Conservation (phyloP, 2,113 vertebrate genomes). For the Apteryx mantelli region DNA sequence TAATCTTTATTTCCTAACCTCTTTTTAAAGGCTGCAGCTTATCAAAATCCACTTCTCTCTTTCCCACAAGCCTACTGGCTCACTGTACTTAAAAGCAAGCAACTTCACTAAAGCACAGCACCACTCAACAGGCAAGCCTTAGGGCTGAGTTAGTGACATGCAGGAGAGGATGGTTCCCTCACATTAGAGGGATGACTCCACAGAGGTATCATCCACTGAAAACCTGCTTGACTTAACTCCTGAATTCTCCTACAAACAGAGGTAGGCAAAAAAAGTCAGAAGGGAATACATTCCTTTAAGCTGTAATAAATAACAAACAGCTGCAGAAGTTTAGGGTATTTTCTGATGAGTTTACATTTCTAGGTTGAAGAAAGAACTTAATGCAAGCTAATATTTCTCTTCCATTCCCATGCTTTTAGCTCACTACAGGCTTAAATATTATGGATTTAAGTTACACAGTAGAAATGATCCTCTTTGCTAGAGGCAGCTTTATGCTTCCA, state of each 20-base stretch:
- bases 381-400: neutral
- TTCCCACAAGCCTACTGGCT: neutral
- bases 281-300: neutral
- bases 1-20: neutral
- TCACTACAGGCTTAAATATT: neutral
- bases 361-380: neutral
- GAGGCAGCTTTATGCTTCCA: neutral
- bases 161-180: neutral
- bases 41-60: neutral
- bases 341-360: neutral
- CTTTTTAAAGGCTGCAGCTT: neutral
- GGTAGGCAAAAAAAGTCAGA: neutral
- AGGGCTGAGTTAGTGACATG: rapidly evolving
- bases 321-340: neutral
- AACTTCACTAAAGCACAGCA: too few relatives aligned
- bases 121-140: neutral
- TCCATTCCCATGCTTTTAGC: neutral
- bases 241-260: neutral
- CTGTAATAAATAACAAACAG: neutral
- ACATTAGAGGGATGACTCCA: neutral
- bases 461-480: neutral
- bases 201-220: neutral
- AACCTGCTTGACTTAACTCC: neutral
- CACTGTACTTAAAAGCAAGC: neutral
- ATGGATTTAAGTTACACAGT: neutral